phyloP scores from a whole-genome alignment of 2,113 vertebrate genomes.

The Romanogobio albipinnatus region DNA sequence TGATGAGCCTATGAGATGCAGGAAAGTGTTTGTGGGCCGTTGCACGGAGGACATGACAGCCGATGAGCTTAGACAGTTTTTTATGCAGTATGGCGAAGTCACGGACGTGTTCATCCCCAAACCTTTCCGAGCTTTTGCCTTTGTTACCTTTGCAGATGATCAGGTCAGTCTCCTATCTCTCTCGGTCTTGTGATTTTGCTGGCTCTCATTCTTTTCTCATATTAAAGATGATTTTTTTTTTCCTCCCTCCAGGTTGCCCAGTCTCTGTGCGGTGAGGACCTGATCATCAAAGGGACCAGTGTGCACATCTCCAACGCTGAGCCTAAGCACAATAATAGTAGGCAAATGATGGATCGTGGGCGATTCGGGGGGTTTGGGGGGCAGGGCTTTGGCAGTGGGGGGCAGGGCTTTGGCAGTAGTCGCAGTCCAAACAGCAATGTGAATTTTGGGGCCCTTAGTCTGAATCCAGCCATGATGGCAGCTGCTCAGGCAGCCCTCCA shows the following conservation, averaged over 20 bases:
- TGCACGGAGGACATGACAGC: conserved; percentile 97
- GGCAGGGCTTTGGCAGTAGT: conserved; percentile 89
- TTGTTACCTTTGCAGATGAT: conserved; percentile 98
- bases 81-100: conserved; percentile 97
- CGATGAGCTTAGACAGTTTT: conserved; percentile 95
- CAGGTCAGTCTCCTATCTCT: conserved; percentile 78
- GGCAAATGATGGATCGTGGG: conserved; percentile 95
- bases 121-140: conserved; percentile 96
- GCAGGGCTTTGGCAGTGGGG: conserved; percentile 91
- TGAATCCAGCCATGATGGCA: conserved; percentile 98
- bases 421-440: conserved; percentile 89
- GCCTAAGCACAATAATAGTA: conserved; percentile 99
- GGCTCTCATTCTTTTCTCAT: neutral
- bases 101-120: conserved; percentile 99
- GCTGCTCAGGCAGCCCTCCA: conserved; percentile 94
- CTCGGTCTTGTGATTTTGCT: neutral
- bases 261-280: conserved; percentile 96
- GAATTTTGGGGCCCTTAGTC: conserved; percentile 94
- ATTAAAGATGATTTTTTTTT: conserved; percentile 52
- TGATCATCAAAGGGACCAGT: conserved; percentile 99
- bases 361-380: conserved; percentile 89
- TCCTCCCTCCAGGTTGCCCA: conserved; percentile 87
- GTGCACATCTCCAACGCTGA: conserved; percentile 99
- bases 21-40: conserved; percentile 97
- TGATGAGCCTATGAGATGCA: conserved; percentile 92